Percentiles rank a stretch among this genome's conserved stretches.
Conservation (phyloP, 2,113 vertebrate species). For the Centropus bengalensis region DNA sequence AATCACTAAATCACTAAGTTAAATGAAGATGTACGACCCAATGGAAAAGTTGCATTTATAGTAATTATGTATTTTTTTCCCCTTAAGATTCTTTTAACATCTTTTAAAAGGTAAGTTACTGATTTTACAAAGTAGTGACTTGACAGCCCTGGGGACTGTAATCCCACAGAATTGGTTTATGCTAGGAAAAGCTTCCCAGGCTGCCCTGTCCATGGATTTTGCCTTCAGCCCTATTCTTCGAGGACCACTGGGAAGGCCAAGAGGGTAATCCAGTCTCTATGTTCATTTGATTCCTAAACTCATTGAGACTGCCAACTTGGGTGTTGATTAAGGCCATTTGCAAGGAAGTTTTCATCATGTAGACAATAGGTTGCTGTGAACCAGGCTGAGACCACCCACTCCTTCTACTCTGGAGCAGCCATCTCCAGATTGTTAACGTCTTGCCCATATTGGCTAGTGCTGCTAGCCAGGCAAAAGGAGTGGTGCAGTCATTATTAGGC, state of each 20-base stretch:
- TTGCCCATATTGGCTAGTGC: neutral
- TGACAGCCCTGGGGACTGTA: neutral
- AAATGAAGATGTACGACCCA: constrained; percentile 70
- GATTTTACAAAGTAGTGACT: neutral
- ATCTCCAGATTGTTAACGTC: neutral
- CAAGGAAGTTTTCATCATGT: constrained; percentile 8
- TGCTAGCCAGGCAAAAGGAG: neutral
- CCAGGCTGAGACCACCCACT: constrained; percentile 13
- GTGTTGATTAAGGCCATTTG: neutral
- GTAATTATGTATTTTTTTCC: constrained; percentile 47
- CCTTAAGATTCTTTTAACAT: constrained; percentile 4
- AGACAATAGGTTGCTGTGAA: neutral
- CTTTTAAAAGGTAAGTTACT: constrained; percentile 10
- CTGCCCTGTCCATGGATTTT: neutral
- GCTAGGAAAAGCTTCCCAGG: neutral
- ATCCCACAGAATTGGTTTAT: neutral
- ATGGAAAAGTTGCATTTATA: constrained; percentile 62
- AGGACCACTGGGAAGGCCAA: neutral
- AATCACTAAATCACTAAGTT: constrained; percentile 66
- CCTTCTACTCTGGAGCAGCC: neutral
- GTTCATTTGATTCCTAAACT: neutral
- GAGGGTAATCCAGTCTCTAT: neutral
- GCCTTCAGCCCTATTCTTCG: neutral
- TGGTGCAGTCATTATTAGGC: fast-evolving
- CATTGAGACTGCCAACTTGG: neutral